Conservation (phyloP, 1,140 invertebrate species). For the Chironomus tepperi region DNA sequence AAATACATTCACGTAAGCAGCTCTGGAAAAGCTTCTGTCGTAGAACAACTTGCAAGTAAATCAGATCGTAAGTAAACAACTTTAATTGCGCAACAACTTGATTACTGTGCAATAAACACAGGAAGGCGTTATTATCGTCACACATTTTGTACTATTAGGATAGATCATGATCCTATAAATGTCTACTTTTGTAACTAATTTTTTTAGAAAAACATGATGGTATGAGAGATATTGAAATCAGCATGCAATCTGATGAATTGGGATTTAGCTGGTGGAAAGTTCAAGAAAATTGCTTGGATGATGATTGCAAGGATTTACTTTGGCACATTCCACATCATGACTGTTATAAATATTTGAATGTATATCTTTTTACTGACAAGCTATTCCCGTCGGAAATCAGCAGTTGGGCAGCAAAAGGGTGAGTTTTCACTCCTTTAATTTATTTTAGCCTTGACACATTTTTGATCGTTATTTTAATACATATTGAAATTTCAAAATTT, state of each 20-base stretch:
- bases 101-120: not conserved
- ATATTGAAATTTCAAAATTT: not conserved
- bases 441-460: too few relatives aligned
- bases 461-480: conserved; percentile 25
- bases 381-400: conserved; percentile 83
- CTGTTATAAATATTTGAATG: conserved; percentile 50
- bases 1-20: not conserved
- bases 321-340: not conserved
- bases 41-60: not conserved
- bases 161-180: not conserved
- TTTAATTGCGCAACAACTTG: not conserved
- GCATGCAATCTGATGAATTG: conserved; percentile 35
- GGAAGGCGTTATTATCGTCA: not conserved
- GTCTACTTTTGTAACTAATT: not conserved
- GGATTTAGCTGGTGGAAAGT: conserved; percentile 27
- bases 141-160: not conserved
- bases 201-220: conserved; percentile 30
- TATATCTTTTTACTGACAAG: conserved; percentile 91
- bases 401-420: conserved; percentile 89
- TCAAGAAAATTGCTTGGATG: not conserved
- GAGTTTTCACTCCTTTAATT: too few relatives aligned
- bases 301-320: not conserved
- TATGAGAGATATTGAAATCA: conserved; percentile 35
- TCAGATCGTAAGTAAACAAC: not conserved
- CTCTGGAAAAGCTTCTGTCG: not conserved